Conservation (phyloP, 53 echinoderm and acorn worm species). For the Paracentrotus lividus region DNA sequence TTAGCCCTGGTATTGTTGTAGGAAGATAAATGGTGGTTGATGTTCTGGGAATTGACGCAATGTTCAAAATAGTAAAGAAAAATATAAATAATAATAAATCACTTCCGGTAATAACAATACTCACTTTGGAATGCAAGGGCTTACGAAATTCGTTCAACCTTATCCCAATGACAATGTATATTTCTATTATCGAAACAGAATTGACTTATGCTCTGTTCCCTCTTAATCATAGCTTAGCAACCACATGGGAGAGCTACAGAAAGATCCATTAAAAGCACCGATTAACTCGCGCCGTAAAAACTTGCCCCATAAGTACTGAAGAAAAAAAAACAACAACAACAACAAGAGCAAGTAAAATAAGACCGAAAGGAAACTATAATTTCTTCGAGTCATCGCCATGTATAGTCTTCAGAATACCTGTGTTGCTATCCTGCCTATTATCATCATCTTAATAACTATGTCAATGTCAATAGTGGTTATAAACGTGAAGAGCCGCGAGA, state of each 20-base stretch:
- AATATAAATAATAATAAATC: not conserved
- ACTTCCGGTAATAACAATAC: not conserved
- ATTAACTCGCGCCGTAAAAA: no score
- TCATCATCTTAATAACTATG: not conserved
- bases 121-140: not conserved
- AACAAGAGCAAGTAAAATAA: not conserved
- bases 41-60: not conserved
- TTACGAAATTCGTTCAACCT: not conserved
- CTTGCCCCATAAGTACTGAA: no score
- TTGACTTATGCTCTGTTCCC: not conserved
- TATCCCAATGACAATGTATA: not conserved
- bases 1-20: not conserved
- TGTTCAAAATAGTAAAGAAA: not conserved
- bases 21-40: not conserved
- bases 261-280: not conserved
- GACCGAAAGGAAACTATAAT: not conserved
- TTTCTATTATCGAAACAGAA: not conserved
- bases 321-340: no score
- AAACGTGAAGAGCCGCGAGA: not conserved
- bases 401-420: not conserved
- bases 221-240: constrained; percentile 9
- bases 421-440: not conserved
- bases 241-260: not conserved
- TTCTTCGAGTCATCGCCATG: constrained; percentile 13
- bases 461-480: not conserved